Base-by-base conservation (phyloP, 1,140 invertebrate genomes). In the Heterodera carotae region DNA sequence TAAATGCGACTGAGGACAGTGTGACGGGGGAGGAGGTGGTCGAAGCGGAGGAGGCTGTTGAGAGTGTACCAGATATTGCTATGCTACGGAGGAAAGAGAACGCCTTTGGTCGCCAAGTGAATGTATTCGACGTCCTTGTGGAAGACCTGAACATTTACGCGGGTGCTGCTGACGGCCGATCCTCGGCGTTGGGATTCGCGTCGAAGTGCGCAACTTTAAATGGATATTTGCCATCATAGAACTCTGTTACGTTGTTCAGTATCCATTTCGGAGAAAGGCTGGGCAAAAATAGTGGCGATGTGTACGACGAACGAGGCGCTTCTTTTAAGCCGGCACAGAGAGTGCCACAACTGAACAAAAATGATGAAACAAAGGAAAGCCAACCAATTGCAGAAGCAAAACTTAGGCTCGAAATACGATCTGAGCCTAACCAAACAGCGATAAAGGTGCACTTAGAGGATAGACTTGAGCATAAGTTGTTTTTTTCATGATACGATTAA, bases 51-150 rank as follows among this genome's bases (percentile, higher is more conserved):
- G 72, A 59, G 64, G 72, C 72, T n/a, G 25, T 18, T 25, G 72
- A 74, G 39, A 64, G 64, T 8, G 31, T 36, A 10, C 31, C 22
- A 2, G 72, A 64, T n/a, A 60, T 72, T 27, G 29, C 67, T 8
- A 33, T 76, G 27, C 56, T 68, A 25, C 70, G 68, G 48, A 18
- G 48, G n/a, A 77, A 64, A 33, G 76, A 75, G 12, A 71, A 62
- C n/a, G 33, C 70, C 25, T 29, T 77, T 25, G 48, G 31, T n/a
- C 69, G 59, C n/a, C 48, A 77, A 62, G 53, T 77, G 64, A 77
- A 77, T 77, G 53, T 75, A 22, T 75, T 76, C 64, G 69, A 77
- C 22, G 33, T 77, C 15, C 31, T 77, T n/a, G 34, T 77, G 33
- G 76, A 77, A n/a, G 68, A 72, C 33, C 34, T 69, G 25, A 77